Percentiles rank a stretch among this genome's conserved stretches.
Evolutionary conservation across 2,797 vertebrate genomes (phyloP).

Genomic region (Lerista edwardsae): DNA sequence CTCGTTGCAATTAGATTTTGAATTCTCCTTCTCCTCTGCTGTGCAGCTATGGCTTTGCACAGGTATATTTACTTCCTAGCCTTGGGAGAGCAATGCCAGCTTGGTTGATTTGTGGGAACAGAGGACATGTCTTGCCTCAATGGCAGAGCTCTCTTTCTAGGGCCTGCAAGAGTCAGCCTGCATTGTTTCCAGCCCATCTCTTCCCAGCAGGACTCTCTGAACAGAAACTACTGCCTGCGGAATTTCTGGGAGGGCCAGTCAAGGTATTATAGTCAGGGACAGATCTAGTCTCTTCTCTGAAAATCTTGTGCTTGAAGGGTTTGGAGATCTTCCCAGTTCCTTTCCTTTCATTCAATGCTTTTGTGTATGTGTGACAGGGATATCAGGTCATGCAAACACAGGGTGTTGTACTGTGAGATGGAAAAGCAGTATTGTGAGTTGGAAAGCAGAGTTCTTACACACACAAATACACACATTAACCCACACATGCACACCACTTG

Average conservation of each 20-base stretch:
- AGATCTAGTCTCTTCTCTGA: not conserved
- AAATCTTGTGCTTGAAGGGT: too few relatives aligned
- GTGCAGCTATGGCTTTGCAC: not conserved
- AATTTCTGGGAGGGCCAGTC: slow-evolving; percentile 1
- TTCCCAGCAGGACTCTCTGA: slow-evolving; percentile 34
- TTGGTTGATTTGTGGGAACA: not conserved
- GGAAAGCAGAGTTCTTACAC: not conserved
- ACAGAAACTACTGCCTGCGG: slow-evolving; percentile 18
- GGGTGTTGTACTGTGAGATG: too few relatives aligned
- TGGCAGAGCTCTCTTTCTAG: slow-evolving; percentile 7
- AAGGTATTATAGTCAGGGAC: slow-evolving; percentile 25
- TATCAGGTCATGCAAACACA: too few relatives aligned
- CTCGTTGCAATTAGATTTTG: not conserved
- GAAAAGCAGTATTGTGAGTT: slow-evolving; percentile 9
- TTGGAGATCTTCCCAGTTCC: slow-evolving; percentile 12
- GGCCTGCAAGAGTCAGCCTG: slow-evolving; percentile 25
- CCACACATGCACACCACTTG: not conserved
- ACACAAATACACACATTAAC: not conserved
- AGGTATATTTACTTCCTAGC: not conserved
- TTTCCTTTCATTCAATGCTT: slow-evolving; percentile 1
- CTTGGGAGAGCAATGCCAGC: not conserved
- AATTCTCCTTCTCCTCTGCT: not conserved
- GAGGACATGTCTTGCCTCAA: not conserved
- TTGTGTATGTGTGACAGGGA: not conserved
- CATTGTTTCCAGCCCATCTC: slow-evolving; percentile 38